Conservation (phyloP, 1,140 invertebrate genomes). For the Neuroterus valhalla region DNA sequence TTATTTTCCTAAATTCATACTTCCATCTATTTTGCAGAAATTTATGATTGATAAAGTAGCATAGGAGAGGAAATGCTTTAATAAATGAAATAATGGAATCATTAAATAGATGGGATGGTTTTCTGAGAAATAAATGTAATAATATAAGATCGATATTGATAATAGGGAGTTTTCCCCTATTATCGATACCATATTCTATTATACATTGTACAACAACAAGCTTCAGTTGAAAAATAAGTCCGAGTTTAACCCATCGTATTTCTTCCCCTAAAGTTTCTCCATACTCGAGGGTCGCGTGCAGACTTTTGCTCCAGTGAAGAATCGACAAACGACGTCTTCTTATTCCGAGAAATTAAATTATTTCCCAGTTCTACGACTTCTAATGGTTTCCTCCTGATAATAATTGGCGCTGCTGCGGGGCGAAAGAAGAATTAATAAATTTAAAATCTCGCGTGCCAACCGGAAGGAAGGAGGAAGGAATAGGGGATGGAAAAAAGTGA, state of each 20-base stretch:
- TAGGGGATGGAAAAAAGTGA: constrained; percentile 5
- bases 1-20: too few relatives aligned
- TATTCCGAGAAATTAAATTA: constrained; percentile 46
- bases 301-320: constrained; percentile 20
- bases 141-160: too few relatives aligned
- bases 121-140: too few relatives aligned
- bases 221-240: neutral
- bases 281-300: constrained; percentile 29
- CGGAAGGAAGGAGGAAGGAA: constrained; percentile 42
- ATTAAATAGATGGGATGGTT: too few relatives aligned
- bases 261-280: constrained; percentile 15
- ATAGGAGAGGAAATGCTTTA: too few relatives aligned
- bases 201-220: neutral
- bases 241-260: neutral
- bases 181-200: neutral
- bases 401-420: constrained; percentile 41
- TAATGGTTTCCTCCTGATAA: constrained; percentile 37
- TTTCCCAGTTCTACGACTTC: constrained; percentile 37
- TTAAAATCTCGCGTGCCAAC: constrained; percentile 58
- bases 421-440: constrained; percentile 59
- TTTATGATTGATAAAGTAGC: too few relatives aligned
- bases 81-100: too few relatives aligned
- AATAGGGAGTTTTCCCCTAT: too few relatives aligned
- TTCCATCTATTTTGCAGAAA: too few relatives aligned
- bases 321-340: constrained; percentile 12